Evolutionary conservation across 2,113 vertebrate species (phyloP).

Genomic region (Platysternon megacephalum): DNA sequence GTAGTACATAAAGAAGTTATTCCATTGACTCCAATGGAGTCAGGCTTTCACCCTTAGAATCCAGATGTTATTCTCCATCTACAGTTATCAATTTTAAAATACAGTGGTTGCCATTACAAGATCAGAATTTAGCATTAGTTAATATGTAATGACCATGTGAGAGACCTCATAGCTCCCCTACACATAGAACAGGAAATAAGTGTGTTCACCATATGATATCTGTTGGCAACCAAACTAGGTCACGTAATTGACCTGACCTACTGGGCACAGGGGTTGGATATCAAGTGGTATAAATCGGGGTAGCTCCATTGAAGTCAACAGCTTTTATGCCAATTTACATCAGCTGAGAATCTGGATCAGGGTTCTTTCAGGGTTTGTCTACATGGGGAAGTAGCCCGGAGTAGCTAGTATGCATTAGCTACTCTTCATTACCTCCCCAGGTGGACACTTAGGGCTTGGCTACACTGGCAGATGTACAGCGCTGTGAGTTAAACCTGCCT

Average conservation of each 20-base stretch:
- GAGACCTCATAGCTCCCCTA: background rate
- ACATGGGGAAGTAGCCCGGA: background rate
- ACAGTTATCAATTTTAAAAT: background rate
- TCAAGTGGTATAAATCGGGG: background rate
- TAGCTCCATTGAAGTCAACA: background rate
- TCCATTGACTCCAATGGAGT: background rate
- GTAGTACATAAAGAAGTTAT: background rate
- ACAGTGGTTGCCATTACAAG: background rate
- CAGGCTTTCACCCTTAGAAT: background rate
- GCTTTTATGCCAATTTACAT: background rate
- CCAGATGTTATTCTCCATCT: background rate
- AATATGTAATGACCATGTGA: background rate
- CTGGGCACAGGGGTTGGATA: background rate
- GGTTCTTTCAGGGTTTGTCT: background rate
- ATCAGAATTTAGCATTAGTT: background rate
- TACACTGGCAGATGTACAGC: too few relatives aligned
- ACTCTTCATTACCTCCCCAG: background rate
- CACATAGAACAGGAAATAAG: background rate
- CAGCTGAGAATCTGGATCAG: background rate
- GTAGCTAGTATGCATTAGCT: background rate
- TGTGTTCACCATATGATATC: background rate
- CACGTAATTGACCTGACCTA: background rate
- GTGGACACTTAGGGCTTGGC: too few relatives aligned
- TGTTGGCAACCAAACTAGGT: background rate
- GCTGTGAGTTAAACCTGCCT: too few relatives aligned